A percentile compares a stretch with the other conserved stretches of the same genome.
phyloP scores from a whole-genome alignment of 2,113 vertebrate species.

The Turdus rufiventris region DNA sequence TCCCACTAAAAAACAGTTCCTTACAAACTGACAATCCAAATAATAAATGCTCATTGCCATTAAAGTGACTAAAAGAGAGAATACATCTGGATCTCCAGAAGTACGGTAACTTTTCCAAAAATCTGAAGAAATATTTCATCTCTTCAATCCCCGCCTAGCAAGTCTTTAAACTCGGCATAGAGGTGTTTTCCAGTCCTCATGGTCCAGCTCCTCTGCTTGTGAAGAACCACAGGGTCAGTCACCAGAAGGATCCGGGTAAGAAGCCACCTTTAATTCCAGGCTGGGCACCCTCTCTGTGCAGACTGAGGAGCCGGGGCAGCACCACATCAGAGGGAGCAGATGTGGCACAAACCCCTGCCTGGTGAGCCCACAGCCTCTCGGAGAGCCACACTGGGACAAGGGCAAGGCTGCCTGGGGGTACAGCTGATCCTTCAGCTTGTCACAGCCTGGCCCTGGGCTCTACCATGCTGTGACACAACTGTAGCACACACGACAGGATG shows the following conservation, averaged over 20 bases:
- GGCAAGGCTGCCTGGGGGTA: not conserved
- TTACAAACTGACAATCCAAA: not conserved
- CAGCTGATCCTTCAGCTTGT: not conserved
- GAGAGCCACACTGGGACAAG: not conserved
- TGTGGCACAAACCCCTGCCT: not conserved
- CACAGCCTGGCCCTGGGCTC: not conserved
- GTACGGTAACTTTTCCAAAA: not conserved
- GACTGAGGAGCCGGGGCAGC: not conserved
- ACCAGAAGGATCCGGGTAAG: not conserved
- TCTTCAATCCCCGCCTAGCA: not conserved
- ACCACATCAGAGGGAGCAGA: rapidly evolving
- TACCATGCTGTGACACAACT: not conserved
- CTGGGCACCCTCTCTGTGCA: rapidly evolving
- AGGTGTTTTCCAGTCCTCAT: not conserved
- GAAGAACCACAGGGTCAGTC: not conserved
- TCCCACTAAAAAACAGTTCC: not conserved
- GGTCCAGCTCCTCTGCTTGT: not conserved
- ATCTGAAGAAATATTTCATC: not conserved
- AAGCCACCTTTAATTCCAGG: not conserved
- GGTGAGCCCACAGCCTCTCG: rapidly evolving
- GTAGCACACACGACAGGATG: not conserved
- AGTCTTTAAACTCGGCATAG: not conserved
- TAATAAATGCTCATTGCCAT: not conserved
- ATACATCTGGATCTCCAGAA: not conserved
- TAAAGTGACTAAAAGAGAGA: not conserved